Conservation (phyloP, 2,113 vertebrate species). For the Centropus bengalensis region DNA sequence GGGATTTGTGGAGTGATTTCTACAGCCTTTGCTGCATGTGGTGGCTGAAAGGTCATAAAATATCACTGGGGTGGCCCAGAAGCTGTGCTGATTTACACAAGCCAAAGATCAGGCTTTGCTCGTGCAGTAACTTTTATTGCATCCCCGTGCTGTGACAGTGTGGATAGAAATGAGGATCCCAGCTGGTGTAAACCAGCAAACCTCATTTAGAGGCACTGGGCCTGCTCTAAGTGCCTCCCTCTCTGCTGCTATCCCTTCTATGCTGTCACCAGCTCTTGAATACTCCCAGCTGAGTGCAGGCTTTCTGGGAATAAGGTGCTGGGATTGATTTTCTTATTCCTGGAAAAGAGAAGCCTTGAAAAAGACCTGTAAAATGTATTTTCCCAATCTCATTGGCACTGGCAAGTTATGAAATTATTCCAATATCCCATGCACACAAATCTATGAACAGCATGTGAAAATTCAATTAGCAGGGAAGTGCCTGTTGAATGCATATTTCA, state of each 20-base stretch:
- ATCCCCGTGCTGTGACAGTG: conserved; percentile 7
- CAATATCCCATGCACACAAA: fast-evolving
- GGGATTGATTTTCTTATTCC: not conserved
- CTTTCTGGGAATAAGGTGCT: not conserved
- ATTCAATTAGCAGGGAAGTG: fast-evolving
- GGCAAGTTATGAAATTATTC: not conserved
- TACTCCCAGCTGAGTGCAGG: not conserved
- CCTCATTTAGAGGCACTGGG: conserved; percentile 24
- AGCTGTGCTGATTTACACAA: conserved; percentile 11
- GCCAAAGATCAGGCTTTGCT: conserved; percentile 47
- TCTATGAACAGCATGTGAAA: not conserved
- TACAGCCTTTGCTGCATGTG: not conserved
- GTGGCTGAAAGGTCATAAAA: conserved; percentile 46
- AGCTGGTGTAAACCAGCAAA: conserved; percentile 29
- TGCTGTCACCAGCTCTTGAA: conserved; percentile 16
- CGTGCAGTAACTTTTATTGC: conserved; percentile 43
- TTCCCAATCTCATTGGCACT: not conserved
- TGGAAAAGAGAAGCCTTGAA: not conserved
- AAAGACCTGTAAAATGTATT: not conserved
- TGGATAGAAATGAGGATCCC: conserved; percentile 44
- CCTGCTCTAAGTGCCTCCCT: conserved; percentile 15
- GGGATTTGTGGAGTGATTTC: not conserved
- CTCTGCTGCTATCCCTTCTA: not conserved
- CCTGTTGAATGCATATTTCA: not conserved
- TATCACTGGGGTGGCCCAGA: conserved; percentile 5